Percentiles rank a stretch among this genome's conserved stretches.
Conservation (phyloP, 2,888 invertebrate genomes). For the Drosophila testacea region DNA sequence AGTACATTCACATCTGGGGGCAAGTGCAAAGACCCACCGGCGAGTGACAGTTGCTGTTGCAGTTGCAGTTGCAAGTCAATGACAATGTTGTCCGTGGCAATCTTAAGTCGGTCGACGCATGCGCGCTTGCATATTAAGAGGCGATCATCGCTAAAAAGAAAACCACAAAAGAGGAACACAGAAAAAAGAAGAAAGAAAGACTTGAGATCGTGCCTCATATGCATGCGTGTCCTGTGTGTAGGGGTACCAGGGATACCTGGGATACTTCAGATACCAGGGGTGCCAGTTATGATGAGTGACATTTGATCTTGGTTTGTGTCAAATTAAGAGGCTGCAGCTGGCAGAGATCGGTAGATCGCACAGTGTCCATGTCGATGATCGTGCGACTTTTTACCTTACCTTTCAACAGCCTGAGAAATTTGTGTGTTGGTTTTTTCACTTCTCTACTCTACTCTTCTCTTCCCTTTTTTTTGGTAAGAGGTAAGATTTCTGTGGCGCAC, state of each 20-base stretch:
- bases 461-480: slow-evolving; percentile 18
- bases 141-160: slow-evolving; percentile 47
- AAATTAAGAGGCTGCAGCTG: slow-evolving; percentile 83
- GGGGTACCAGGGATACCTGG: slow-evolving; percentile 8
- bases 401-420: slow-evolving; percentile 19
- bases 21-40: slow-evolving; percentile 67
- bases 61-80: slow-evolving; percentile 39
- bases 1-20: slow-evolving; percentile 24
- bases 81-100: slow-evolving; percentile 35
- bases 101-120: slow-evolving; percentile 74
- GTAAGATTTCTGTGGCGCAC: slow-evolving; percentile 68
- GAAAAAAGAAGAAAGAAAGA: slow-evolving; percentile 4
- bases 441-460: background rate
- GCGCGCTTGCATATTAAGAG: slow-evolving; percentile 78
- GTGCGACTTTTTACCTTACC: slow-evolving; percentile 70
- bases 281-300: slow-evolving; percentile 74
- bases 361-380: slow-evolving; percentile 60
- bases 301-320: slow-evolving; percentile 84
- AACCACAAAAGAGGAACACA: slow-evolving; percentile 5
- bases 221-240: slow-evolving; percentile 60
- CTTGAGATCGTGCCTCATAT: slow-evolving; percentile 34
- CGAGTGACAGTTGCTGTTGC: slow-evolving; percentile 48
- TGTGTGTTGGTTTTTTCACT: background rate
- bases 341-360: slow-evolving; percentile 41
- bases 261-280: background rate